These are phyloP conservation scores for Gobio gobio DNA, from an alignment of 2,113 vertebrate species.

Conservation along the genomic window DNA sequence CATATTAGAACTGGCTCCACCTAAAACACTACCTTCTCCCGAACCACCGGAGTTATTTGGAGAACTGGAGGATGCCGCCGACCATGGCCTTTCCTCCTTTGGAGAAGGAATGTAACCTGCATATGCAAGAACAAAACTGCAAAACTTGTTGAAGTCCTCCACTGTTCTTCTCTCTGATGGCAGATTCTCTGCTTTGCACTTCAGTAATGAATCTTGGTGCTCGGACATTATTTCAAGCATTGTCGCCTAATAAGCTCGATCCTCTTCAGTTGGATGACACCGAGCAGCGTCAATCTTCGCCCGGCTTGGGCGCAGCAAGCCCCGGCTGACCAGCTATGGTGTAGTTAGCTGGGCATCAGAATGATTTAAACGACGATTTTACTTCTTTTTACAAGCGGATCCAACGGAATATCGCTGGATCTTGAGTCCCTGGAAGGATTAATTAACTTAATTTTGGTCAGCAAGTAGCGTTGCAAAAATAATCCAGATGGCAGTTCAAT, in stretches of 20 bases:
- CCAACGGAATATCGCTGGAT: background rate
- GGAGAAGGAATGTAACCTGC: conserved; percentile 88
- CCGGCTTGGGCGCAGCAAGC: conserved; percentile 65
- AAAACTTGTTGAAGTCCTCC: conserved; percentile 93
- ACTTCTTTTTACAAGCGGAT: background rate
- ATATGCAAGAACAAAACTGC: conserved; percentile 89
- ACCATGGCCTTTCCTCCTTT: conserved; percentile 91
- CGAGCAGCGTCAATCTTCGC: conserved; percentile 67
- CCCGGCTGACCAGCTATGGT: conserved; percentile 59
- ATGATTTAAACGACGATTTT: conserved; percentile 14
- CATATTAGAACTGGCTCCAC: conserved; percentile 76
- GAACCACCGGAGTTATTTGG: conserved; percentile 79
- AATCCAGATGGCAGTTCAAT: conserved; percentile 34
- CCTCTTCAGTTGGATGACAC: conserved; percentile 67
- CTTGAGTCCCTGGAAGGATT: background rate
- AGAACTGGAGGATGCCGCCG: conserved; percentile 86
- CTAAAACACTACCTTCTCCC: conserved; percentile 77
- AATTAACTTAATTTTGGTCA: conserved; percentile 21
- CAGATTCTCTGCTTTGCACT: conserved; percentile 81
- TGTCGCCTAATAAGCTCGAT: conserved; percentile 76
- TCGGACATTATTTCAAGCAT: conserved; percentile 86
- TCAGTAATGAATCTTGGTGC: conserved; percentile 83
- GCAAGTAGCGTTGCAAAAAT: conserved; percentile 16
- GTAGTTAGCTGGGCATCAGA: conserved; percentile 54
- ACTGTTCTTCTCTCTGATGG: conserved; percentile 88